A percentile compares a stretch with the other conserved stretches of the same genome.
phyloP scores from a whole-genome alignment of 1,140 invertebrate species.

The Drosophila burlai region DNA sequence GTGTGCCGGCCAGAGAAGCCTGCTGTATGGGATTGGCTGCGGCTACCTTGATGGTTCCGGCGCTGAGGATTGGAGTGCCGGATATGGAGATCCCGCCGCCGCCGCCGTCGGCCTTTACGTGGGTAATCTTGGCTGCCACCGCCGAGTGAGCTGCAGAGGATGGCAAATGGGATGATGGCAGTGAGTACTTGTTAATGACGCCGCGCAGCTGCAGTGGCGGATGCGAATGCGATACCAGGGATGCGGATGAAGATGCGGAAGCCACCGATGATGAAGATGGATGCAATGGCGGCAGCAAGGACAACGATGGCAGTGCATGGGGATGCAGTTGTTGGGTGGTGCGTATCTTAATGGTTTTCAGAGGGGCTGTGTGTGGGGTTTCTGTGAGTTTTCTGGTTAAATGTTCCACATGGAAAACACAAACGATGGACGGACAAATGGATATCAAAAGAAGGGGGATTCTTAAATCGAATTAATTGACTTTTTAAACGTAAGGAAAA shows the following conservation, averaged over 20 bases:
- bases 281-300: conserved; percentile 53
- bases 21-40: conserved; percentile 56
- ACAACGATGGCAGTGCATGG: conserved; percentile 48
- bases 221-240: conserved; percentile 60
- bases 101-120: conserved; percentile 70
- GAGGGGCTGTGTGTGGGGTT: conserved; percentile 46
- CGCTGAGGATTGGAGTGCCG: conserved; percentile 68
- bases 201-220: conserved; percentile 69
- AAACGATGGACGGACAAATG: conserved; percentile 19
- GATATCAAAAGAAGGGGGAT: conserved; percentile 5
- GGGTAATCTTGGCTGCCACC: conserved; percentile 81
- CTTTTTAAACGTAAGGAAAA: background rate
- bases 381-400: conserved; percentile 21
- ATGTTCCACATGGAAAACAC: conserved; percentile 22
- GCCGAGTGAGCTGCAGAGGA: conserved; percentile 68
- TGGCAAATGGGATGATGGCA: conserved; percentile 62
- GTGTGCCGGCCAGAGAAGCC: conserved; percentile 63
- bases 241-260: conserved; percentile 22
- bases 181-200: conserved; percentile 75
- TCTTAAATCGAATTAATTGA: background rate
- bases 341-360: conserved; percentile 79
- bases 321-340: conserved; percentile 63
- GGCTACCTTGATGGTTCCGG: conserved; percentile 76
- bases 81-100: conserved; percentile 69
- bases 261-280: conserved; percentile 47